phyloP scores from a whole-genome alignment of 2,797 vertebrate species.

The Steatocranus sp. region DNA sequence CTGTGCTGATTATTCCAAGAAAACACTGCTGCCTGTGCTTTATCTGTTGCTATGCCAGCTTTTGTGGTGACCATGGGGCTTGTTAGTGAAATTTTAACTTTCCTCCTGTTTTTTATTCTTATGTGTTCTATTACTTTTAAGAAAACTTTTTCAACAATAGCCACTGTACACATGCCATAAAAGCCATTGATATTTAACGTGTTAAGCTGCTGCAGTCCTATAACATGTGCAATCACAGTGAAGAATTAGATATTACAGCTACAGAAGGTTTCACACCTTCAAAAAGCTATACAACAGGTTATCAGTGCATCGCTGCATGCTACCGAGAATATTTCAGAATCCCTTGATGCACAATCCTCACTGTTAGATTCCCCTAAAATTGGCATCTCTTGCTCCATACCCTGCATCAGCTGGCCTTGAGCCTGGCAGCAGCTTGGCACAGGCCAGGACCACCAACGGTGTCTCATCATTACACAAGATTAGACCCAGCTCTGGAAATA shows the following conservation, averaged over 20 bases:
- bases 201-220: neutral
- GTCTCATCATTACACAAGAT: constrained; percentile 55
- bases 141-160: neutral
- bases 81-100: constrained; percentile 18
- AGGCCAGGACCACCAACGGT: constrained; percentile 26
- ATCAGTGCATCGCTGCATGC: constrained; percentile 5
- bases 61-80: constrained; percentile 43
- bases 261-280: neutral
- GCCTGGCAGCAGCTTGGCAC: constrained; percentile 62
- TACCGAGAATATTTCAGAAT: constrained; percentile 16
- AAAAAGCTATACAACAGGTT: constrained; percentile 8
- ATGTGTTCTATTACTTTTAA: neutral
- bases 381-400: constrained; percentile 50
- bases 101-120: neutral
- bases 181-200: neutral
- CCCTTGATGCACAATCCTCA: constrained; percentile 24
- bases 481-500: constrained; percentile 48
- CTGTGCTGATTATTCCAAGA: constrained; percentile 33
- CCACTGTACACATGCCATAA: neutral
- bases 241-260: neutral
- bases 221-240: constrained; percentile 11
- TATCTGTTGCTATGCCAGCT: constrained; percentile 38
- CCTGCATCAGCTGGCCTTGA: constrained; percentile 48
- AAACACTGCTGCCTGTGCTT: constrained; percentile 5
- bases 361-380: constrained; percentile 50